A percentile compares a stretch with the other conserved stretches of the same genome.
Conservation (phyloP, 2,888 invertebrate species). For the Resseliella maxima region DNA sequence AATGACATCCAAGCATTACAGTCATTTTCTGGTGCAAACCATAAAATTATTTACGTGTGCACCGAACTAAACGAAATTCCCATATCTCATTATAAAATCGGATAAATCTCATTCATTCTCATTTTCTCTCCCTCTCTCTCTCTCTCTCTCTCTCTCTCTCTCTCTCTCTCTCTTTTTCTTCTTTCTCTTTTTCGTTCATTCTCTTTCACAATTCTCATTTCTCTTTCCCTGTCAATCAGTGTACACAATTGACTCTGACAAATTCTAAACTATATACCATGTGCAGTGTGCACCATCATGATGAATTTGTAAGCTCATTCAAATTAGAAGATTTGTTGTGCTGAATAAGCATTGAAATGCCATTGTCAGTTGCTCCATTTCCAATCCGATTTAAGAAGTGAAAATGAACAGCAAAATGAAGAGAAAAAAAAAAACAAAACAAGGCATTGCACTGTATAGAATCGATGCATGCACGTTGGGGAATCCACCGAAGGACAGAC, state of each 20-base stretch:
- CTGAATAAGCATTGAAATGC: neutral
- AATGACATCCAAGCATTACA: neutral
- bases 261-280: neutral
- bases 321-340: neutral
- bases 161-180: too few relatives aligned
- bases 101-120: neutral
- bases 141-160: too few relatives aligned
- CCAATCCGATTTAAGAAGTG: neutral
- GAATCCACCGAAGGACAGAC: neutral
- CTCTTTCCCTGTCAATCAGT: too few relatives aligned
- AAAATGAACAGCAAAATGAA: neutral
- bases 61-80: conserved; percentile 9
- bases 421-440: too few relatives aligned
- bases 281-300: neutral
- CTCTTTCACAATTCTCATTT: too few relatives aligned
- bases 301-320: neutral
- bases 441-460: neutral
- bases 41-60: conserved; percentile 13
- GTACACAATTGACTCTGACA: neutral
- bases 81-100: conserved; percentile 25
- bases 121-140: too few relatives aligned
- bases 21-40: neutral
- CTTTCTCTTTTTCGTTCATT: too few relatives aligned
- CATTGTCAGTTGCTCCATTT: neutral
- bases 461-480: neutral